These are phyloP conservation scores for Entomyzon cyanotis DNA, from an alignment of 2,113 vertebrate species.

Conservation along the genomic window DNA sequence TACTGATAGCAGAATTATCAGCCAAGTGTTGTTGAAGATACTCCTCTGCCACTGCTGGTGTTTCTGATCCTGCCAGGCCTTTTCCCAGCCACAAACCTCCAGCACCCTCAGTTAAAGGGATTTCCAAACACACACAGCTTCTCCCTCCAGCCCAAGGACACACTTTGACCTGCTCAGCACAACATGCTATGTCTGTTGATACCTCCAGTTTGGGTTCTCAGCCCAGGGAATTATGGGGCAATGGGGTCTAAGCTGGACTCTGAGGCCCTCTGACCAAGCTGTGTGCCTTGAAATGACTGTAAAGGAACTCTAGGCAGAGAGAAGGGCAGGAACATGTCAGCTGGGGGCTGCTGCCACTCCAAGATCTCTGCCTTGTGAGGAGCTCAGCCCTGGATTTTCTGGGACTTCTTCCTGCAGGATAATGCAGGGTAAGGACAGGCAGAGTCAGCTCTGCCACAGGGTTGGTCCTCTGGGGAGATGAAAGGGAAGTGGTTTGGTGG, in stretches of 20 bases:
- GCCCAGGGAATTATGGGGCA: neutral
- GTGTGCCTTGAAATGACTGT: neutral
- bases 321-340: neutral
- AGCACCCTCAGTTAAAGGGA: neutral
- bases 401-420: neutral
- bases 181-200: neutral
- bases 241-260: neutral
- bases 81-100: neutral
- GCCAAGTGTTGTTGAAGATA: neutral
- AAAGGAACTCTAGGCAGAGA: neutral
- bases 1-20: neutral
- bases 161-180: neutral
- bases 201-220: neutral
- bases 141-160: neutral
- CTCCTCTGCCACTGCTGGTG: neutral
- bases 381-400: neutral
- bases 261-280: neutral
- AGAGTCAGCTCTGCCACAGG: constrained; percentile 34
- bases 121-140: neutral
- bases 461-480: constrained; percentile 4
- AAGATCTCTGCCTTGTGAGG: neutral
- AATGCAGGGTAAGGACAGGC: neutral
- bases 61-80: neutral
- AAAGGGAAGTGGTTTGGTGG: constrained; percentile 52
- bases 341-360: neutral